Evolutionary conservation across 2,797 vertebrate genomes (phyloP), one percentile per base, ranked within the genome.

Genomic region (Morus bassanus): DNA sequence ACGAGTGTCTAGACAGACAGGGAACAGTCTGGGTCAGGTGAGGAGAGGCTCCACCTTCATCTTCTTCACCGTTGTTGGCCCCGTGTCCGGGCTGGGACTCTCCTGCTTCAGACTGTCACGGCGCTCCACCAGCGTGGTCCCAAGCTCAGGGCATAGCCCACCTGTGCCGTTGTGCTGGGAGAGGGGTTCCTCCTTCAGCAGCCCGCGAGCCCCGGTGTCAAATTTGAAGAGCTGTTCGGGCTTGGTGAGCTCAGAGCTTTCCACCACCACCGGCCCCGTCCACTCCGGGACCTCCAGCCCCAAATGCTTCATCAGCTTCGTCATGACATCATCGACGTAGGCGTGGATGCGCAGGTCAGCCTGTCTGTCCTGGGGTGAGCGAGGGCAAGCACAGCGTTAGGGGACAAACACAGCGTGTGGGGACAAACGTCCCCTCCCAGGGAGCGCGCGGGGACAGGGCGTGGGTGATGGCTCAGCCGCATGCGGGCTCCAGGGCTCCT

Each of bases 241-340:
- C 54, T 72, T 50, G 75, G 95, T 27, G 4, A 60, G 78, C 2
- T 97, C 95, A 2, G 94, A 2, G 11, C 76, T 77, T 63, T 97
- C 97, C 77, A 99, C 99, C 87, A 99, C 80, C 1, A 96, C 98
- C 0, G 99, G 99, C 28, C 99, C 99, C 1, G 97, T 96, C 99
- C 99, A 99, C 93, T 98, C 94, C 0, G 99, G 99, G 64, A 99
- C 98, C 80, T 99, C 98, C 91, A 99, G 87, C 73, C 98, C 98
- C 80, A 99, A 96, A 37, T 95, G 96, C 83, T 98, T 98, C 99
- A 99, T 99, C 95, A 99, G 97, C 95, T 97, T 98, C 2, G 91
- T 97, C 98, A 99, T 99, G 88, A 99, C 98, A 4, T 99, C 98
- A 1, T 99, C 99, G 2, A 99, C 99, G 4, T 99, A 99, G 85